Percentiles rank a stretch among this genome's conserved stretches.
Evolutionary conservation across 2,113 vertebrate genomes (phyloP).

Genomic region (Nettapus auritus): DNA sequence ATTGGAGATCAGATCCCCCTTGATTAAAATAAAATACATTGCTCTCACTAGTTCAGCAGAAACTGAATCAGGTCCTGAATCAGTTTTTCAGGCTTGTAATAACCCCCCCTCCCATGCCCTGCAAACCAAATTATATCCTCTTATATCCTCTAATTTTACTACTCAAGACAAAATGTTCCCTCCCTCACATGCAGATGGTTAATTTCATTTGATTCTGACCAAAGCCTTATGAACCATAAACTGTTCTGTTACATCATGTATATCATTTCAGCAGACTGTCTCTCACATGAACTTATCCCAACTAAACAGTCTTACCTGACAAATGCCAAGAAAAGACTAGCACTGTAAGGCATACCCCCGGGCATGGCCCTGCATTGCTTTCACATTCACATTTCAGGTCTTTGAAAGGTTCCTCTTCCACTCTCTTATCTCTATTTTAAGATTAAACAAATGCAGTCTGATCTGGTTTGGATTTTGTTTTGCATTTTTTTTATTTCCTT

Average conservation of each 20-base stretch:
- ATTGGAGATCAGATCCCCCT: neutral
- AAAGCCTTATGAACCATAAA: neutral
- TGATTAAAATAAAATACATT: neutral
- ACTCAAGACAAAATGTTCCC: neutral
- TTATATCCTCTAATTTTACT: neutral
- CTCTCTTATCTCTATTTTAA: neutral
- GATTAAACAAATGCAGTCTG: neutral
- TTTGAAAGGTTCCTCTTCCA: neutral
- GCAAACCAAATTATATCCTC: neutral
- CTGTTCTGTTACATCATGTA: neutral
- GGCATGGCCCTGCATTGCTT: neutral
- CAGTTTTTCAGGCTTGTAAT: neutral
- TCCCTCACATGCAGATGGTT: neutral
- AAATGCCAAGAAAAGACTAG: neutral
- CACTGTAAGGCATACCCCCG: accelerated
- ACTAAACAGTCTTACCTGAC: neutral
- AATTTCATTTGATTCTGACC: neutral
- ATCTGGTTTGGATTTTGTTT: neutral
- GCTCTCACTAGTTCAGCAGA: neutral
- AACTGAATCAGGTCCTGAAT: neutral
- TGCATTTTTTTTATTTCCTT: neutral
- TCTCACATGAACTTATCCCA: neutral
- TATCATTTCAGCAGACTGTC: neutral
- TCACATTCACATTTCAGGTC: neutral
- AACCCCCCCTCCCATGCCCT: accelerated